Conservation (phyloP, 2,797 vertebrate species). For the Coilia nasus region DNA sequence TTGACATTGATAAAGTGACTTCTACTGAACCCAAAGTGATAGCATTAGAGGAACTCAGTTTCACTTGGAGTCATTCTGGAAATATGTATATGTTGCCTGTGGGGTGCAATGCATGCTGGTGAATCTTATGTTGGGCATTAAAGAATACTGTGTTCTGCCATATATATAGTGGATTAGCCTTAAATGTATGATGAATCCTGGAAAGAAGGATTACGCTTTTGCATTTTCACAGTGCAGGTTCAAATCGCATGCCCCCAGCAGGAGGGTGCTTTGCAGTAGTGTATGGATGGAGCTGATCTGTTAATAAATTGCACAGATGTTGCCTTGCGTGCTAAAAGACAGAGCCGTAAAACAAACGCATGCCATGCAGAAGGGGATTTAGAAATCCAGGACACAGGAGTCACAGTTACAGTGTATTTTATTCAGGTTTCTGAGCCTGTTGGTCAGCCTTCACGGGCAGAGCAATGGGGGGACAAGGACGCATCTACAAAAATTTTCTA, state of each 20-base stretch:
- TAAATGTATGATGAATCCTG: constrained; percentile 5
- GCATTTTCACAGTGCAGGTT: not conserved
- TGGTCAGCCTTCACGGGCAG: constrained; percentile 53
- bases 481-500: constrained; percentile 39
- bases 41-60: not conserved
- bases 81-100: not conserved
- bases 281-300: constrained; percentile 9
- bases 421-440: constrained; percentile 51
- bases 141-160: not conserved
- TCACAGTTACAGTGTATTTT: constrained; percentile 52
- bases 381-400: constrained; percentile 39
- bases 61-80: not conserved
- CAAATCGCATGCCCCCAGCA: not conserved
- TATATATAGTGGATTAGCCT: not conserved
- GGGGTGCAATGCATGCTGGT: not conserved
- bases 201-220: constrained; percentile 14
- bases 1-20: not conserved
- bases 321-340: constrained; percentile 24
- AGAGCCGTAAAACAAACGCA: constrained; percentile 23
- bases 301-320: constrained; percentile 26
- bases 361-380: constrained; percentile 11
- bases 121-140: not conserved
- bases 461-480: constrained; percentile 44
- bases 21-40: not conserved
- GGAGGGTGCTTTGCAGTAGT: not conserved